Evolutionary conservation across 2,113 vertebrate species (phyloP).

Genomic region (Catharus fuscescens): DNA sequence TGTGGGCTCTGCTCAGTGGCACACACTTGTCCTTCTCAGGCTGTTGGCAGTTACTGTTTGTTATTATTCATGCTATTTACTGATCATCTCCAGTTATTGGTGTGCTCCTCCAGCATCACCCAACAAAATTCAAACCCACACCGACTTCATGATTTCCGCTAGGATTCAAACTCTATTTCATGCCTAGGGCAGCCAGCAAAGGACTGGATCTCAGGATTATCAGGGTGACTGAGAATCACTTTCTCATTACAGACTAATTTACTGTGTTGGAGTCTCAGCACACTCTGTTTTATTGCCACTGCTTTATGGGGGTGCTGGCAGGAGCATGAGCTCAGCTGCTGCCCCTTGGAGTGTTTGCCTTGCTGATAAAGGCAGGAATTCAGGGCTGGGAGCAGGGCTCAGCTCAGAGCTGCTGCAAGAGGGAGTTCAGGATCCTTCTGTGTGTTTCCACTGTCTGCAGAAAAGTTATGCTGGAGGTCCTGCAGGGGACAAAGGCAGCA

Average conservation of each 20-base stretch:
- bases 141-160: not conserved
- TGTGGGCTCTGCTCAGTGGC: not conserved
- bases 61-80: not conserved
- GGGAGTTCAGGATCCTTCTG: not conserved
- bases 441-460: not conserved
- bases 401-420: not conserved
- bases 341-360: not conserved
- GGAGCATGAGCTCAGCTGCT: constrained; percentile 9
- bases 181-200: not conserved
- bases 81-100: not conserved
- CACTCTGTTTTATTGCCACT: not conserved
- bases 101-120: not conserved
- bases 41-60: not conserved
- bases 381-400: not conserved
- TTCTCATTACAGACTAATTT: constrained; percentile 48
- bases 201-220: not conserved
- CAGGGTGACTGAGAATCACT: not conserved
- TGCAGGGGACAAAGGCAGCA: not conserved
- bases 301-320: constrained; percentile 18
- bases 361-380: not conserved
- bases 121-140: not conserved
- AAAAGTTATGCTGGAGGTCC: not conserved
- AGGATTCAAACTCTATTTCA: not conserved
- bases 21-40: not conserved
- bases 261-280: not conserved